Percentiles rank a stretch among this genome's conserved stretches.
Conservation (phyloP, 1,140 invertebrate species). For the Ostrea edulis region DNA sequence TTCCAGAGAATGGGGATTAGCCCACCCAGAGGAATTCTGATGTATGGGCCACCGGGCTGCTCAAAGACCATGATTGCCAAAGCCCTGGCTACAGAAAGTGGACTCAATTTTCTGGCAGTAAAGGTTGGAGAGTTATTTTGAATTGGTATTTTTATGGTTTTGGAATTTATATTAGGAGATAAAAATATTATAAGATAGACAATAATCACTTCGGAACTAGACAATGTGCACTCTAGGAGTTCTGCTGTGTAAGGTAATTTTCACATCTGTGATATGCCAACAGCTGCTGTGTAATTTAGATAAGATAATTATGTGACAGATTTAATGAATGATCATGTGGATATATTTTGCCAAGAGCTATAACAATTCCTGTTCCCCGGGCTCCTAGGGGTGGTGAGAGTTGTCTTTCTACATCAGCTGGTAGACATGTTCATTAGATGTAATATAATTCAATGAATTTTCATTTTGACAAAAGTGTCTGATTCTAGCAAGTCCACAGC, state of each 20-base stretch:
- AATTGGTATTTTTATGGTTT: too few relatives aligned
- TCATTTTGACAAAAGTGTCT: too few relatives aligned
- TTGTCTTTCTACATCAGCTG: background rate
- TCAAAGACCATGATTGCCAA: slow-evolving; percentile 87
- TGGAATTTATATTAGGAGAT: too few relatives aligned
- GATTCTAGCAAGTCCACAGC: too few relatives aligned
- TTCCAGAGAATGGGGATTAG: slow-evolving; percentile 83
- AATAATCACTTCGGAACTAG: too few relatives aligned
- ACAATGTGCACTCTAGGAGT: too few relatives aligned
- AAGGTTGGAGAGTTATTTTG: slow-evolving; percentile 63
- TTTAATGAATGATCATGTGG: background rate
- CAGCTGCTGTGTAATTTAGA: background rate
- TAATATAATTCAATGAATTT: too few relatives aligned
- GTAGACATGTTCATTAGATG: too few relatives aligned
- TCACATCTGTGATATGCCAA: background rate
- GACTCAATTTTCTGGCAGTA: slow-evolving; percentile 82
- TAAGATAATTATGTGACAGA: background rate
- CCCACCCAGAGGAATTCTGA: slow-evolving; percentile 83
- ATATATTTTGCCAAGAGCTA: background rate
- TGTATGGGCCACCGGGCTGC: slow-evolving; percentile 89
- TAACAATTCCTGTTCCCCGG: background rate
- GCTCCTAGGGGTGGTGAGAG: background rate
- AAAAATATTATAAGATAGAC: too few relatives aligned
- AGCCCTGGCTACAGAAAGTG: slow-evolving; percentile 84
- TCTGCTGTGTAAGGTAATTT: background rate